phyloP scores from a whole-genome alignment of 1,140 invertebrate species.

The Diorhabda sublineata region DNA sequence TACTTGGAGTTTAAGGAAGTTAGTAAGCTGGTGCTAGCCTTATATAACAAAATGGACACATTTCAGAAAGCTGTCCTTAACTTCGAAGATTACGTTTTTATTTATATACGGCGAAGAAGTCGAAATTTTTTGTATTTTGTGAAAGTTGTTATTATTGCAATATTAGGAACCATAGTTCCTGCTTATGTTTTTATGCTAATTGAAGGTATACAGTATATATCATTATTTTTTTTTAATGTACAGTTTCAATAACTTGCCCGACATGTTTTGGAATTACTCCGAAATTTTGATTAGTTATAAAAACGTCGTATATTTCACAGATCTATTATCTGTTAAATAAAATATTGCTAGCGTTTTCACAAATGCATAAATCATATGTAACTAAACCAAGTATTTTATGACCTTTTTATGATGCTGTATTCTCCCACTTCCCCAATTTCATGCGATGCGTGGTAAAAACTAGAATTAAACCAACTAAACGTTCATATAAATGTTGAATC shows the following conservation, averaged over 20 bases:
- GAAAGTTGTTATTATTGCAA: background rate
- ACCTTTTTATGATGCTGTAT: no score
- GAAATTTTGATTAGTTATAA: no score
- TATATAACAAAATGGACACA: background rate
- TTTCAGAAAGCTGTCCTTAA: background rate
- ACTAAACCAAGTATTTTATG: no score
- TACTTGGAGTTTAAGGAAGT: background rate
- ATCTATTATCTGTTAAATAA: no score
- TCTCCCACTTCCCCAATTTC: no score
- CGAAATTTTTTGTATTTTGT: background rate
- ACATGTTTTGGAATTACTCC: no score
- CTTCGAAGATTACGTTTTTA: background rate
- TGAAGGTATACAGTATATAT: constrained; percentile 3
- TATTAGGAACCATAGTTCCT: constrained; percentile 7
- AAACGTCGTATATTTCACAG: no score
- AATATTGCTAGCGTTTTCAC: no score
- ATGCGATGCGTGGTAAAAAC: background rate
- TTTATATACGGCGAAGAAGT: background rate
- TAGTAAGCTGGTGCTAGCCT: background rate
- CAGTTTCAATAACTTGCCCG: no score
- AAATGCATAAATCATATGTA: no score
- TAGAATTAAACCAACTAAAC: background rate
- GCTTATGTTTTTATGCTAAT: constrained; percentile 4
- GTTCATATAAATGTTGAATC: background rate
- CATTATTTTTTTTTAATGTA: background rate